A percentile compares a stretch with the other conserved stretches of the same genome.
phyloP scores from a whole-genome alignment of 2,797 vertebrate species.

The Enoplosus armatus region DNA sequence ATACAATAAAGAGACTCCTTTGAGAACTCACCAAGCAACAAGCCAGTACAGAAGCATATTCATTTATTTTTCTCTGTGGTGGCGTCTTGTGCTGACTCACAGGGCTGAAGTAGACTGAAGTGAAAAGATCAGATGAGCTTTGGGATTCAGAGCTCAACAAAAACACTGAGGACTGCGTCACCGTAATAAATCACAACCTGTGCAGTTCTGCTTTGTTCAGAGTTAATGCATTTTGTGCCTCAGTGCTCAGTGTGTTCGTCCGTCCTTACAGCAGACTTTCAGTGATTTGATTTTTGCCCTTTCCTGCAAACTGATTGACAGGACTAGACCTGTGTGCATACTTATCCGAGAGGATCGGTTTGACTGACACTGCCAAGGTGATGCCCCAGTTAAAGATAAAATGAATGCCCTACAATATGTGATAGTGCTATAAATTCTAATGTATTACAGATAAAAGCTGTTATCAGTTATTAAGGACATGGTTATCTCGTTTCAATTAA shows the following conservation, averaged over 20 bases:
- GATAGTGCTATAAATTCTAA: not conserved
- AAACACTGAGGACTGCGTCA: conserved; percentile 1
- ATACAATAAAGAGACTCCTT: not conserved
- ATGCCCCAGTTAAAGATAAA: not conserved
- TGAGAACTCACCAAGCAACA: not conserved
- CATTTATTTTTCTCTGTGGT: not conserved
- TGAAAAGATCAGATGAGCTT: conserved; percentile 35
- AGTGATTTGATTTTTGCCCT: not conserved
- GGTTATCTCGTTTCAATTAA: not conserved
- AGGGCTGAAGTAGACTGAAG: conserved; percentile 5
- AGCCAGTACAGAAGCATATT: not conserved
- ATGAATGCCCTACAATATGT: not conserved
- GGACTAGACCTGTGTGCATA: not conserved
- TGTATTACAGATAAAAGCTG: not conserved
- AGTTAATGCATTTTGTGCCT: conserved; percentile 10
- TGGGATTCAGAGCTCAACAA: conserved; percentile 26
- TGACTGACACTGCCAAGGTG: too few relatives aligned
- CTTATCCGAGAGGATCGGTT: too few relatives aligned
- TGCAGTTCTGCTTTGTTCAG: not conserved
- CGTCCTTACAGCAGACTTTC: not conserved
- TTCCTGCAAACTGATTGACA: conserved; percentile 4
- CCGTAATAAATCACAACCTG: conserved; percentile 30
- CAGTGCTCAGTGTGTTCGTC: not conserved
- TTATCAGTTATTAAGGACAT: not conserved
- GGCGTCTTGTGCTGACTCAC: conserved; percentile 34